Evolutionary conservation across 2,888 invertebrate genomes (phyloP).

Genomic region (Nymphalis c-album): DNA sequence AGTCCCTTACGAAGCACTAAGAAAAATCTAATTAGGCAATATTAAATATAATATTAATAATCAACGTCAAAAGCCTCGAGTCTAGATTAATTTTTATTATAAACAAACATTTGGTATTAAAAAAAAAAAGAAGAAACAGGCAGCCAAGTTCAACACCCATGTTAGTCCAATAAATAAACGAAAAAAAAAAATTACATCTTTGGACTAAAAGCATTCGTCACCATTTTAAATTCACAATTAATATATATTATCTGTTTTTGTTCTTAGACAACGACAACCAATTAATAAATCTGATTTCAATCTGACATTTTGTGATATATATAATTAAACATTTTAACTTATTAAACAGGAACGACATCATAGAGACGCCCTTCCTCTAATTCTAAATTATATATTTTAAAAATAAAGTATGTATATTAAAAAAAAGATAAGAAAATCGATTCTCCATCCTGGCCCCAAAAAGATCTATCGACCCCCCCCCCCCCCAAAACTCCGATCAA

Average conservation of each 20-base stretch:
- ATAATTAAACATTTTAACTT: not conserved
- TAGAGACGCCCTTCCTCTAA: not conserved
- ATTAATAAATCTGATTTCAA: not conserved
- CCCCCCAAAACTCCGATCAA: not conserved
- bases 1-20: not conserved
- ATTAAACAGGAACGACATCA: no score
- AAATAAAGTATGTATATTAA: not conserved
- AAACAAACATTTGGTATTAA: conserved; percentile 12
- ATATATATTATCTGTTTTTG: not conserved
- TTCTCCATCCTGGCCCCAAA: not conserved
- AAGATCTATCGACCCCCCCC: not conserved
- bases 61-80: not conserved
- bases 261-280: not conserved
- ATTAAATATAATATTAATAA: no score
- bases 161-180: conserved; percentile 15
- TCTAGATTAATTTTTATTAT: not conserved
- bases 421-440: not conserved
- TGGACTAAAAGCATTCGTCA: not conserved
- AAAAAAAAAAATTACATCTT: conserved; percentile 20
- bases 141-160: conserved; percentile 13
- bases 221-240: not conserved
- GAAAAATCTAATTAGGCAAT: no score
- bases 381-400: not conserved
- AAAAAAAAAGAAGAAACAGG: conserved; percentile 5
- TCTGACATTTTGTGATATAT: not conserved